Evolutionary conservation across 2,888 invertebrate species (phyloP).

Genomic region (Andrena marginata): DNA sequence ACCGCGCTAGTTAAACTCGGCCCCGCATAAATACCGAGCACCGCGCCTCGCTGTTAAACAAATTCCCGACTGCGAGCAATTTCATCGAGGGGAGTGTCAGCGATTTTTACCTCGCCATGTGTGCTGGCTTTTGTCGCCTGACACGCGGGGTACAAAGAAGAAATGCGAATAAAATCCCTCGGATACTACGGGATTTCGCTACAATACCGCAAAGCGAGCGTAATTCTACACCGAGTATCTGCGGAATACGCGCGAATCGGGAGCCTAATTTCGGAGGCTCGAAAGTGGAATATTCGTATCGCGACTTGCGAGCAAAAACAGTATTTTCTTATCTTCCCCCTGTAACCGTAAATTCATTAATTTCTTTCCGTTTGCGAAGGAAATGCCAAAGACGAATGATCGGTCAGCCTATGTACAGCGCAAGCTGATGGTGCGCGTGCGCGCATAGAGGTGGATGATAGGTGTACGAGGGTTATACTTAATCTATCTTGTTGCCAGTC

Average conservation of each 20-base stretch:
- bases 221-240: not conserved
- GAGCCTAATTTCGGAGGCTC: not conserved
- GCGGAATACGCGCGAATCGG: not conserved
- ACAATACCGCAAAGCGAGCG: not conserved
- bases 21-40: conserved; percentile 14
- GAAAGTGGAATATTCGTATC: not conserved
- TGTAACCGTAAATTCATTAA: no score
- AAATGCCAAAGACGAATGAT: conserved; percentile 11
- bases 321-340: no score
- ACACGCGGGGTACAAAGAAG: not conserved
- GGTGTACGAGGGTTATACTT: conserved; percentile 61
- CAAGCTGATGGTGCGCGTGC: not conserved
- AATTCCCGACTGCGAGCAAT: conserved; percentile 9
- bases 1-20: conserved; percentile 21
- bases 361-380: no score
- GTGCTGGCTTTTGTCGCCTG: not conserved
- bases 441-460: conserved; percentile 18
- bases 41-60: conserved; percentile 4
- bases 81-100: not conserved
- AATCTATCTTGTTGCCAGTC: conserved; percentile 64
- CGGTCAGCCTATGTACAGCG: conserved; percentile 7
- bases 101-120: not conserved
- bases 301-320: no score
- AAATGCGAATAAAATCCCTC: not conserved
- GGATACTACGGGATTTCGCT: not conserved